Conservation (phyloP, 1,140 invertebrate species). For the Tachypleus tridentatus region DNA sequence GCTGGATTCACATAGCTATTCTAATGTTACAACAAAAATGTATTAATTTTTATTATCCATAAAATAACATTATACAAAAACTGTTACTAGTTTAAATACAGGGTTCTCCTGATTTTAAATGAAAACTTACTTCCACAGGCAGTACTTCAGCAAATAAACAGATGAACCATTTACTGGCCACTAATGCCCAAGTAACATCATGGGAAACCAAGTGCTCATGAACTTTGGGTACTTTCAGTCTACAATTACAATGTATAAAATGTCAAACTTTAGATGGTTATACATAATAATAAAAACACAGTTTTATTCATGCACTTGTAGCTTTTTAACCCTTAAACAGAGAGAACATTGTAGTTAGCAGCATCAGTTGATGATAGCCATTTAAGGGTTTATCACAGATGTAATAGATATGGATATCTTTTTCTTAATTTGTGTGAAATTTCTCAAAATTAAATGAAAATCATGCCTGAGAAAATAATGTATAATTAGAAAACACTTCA, state of each 20-base stretch:
- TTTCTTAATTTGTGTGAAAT: too few relatives aligned
- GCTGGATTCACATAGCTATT: background rate
- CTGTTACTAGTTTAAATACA: background rate
- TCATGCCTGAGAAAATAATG: too few relatives aligned
- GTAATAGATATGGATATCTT: too few relatives aligned
- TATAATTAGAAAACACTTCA: too few relatives aligned
- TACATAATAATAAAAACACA: too few relatives aligned
- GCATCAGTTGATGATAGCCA: too few relatives aligned
- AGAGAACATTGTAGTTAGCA: too few relatives aligned
- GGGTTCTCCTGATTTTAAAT: background rate
- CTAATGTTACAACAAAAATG: background rate
- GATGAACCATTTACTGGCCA: slow-evolving; percentile 88
- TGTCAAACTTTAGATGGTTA: too few relatives aligned
- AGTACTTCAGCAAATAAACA: slow-evolving; percentile 83
- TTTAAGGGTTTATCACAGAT: too few relatives aligned
- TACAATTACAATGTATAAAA: slow-evolving; percentile 27
- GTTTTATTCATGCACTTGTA: too few relatives aligned
- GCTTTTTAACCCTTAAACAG: too few relatives aligned
- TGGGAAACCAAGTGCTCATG: slow-evolving; percentile 61
- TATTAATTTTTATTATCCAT: background rate
- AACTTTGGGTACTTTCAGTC: slow-evolving; percentile 61
- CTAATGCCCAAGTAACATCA: slow-evolving; percentile 69
- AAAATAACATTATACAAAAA: background rate
- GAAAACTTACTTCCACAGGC: slow-evolving; percentile 56
- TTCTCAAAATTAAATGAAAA: too few relatives aligned